Percentiles rank a stretch among this genome's conserved stretches.
Conservation (phyloP, 2,113 vertebrate species). For the Melanerpes formicivorus region DNA sequence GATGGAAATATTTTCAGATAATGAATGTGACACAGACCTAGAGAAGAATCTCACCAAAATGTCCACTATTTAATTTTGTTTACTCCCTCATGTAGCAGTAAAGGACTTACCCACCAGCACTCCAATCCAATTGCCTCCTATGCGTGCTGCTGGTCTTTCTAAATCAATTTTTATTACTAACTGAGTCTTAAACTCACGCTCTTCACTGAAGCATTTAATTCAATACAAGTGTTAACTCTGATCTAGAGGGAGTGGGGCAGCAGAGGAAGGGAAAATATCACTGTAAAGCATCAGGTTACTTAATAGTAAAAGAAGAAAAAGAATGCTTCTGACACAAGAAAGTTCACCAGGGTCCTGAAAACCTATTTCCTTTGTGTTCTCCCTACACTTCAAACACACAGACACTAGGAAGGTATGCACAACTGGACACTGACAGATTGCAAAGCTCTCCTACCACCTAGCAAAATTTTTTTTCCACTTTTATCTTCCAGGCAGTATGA, state of each 20-base stretch:
- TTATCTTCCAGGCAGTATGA: background rate
- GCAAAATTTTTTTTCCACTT: background rate
- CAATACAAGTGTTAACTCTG: background rate
- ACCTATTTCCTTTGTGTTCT: background rate
- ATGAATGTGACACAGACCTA: background rate
- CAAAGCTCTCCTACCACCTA: background rate
- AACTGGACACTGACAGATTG: background rate
- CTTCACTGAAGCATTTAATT: conserved; percentile 8
- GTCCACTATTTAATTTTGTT: background rate
- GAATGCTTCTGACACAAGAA: background rate
- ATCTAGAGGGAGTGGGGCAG: background rate
- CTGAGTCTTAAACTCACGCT: background rate
- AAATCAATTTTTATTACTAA: background rate
- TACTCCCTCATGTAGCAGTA: background rate
- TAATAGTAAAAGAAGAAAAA: background rate
- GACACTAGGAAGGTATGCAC: background rate
- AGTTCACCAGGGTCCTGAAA: background rate
- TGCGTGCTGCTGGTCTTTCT: background rate
- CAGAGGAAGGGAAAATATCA: background rate
- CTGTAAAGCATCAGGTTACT: background rate
- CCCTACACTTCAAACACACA: background rate
- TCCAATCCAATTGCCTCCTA: background rate
- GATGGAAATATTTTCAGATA: background rate
- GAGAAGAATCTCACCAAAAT: background rate
- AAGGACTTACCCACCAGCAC: background rate